Base-by-base conservation (phyloP, 2,113 vertebrate species). In the Butastur rufipennis region DNA sequence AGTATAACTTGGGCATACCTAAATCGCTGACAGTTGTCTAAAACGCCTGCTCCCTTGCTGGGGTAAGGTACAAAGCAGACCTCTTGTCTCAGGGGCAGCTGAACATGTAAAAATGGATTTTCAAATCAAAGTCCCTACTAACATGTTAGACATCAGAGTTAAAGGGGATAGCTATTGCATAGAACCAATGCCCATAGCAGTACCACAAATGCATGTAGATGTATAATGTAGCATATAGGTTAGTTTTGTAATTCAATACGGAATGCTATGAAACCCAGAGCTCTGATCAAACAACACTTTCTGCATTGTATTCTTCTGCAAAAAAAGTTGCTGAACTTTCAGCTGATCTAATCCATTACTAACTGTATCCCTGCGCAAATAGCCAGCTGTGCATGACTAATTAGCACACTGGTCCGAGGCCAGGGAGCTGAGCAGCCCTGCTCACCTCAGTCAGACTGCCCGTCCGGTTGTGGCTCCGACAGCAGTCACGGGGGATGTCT, bases 301-400 rank as follows among this genome's bases (percentile, higher is more conserved):
- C 72, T 84, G 23, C 52, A 56, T 40, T 31, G 12, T 16, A 67
- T 58, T 81, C 32, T 97, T 81, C 32, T 97, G 47, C 38, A 42
- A 86, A 95, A 91, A 90, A 94, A 78, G 4, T 55, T 96, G 58
- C 87, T 96, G 86, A 97, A 79, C 45, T 94, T 92, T 92, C 75
- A 96, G 63, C 43, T 83, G 40, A 87, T 74, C 75, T 91, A 97
- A 95, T 81, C 73, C 45, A 40, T 52, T 91, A 77, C 74, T 87
- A 74, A 56, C 32, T 43, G 55, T 23, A 66, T 75, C n/a, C 53
- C 55, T 0, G 6, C 10, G 47, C 93, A 89, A 85, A 91, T 56
- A 91, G 11, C 23, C 53, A 65, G 52, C 72, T 71, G 27, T 72
- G 80, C 94, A 67, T 66, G 91, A 82, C 32, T 94, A 72, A 71